Evolutionary conservation across 2,113 vertebrate species (phyloP).

Genomic region (Callorhinus ursinus): DNA sequence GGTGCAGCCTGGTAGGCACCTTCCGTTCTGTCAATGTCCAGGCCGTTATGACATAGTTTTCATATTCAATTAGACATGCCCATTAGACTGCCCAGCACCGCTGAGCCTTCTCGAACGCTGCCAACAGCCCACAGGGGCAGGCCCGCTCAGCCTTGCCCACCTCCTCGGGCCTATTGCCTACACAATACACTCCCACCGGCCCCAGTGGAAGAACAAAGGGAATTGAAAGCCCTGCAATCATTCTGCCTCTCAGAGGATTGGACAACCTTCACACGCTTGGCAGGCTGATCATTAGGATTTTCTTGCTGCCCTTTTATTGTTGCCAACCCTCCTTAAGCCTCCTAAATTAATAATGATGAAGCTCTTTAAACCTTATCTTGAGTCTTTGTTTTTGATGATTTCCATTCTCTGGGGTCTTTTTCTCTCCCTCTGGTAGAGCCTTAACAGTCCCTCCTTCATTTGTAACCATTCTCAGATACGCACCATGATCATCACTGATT

Average conservation of each 20-base stretch:
- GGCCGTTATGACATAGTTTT: background rate
- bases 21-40: background rate
- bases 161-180: background rate
- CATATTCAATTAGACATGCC: background rate
- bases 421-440: background rate
- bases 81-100: background rate
- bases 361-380: slow-evolving; percentile 72
- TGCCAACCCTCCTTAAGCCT: slow-evolving; percentile 78
- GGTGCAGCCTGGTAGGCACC: too few relatives aligned
- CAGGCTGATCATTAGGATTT: slow-evolving; percentile 64
- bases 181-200: background rate
- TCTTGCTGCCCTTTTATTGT: slow-evolving; percentile 71
- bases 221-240: background rate
- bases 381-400: slow-evolving; percentile 75
- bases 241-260: background rate
- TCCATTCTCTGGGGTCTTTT: slow-evolving; percentile 20
- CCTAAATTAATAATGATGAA: slow-evolving; percentile 82
- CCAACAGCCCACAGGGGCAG: background rate
- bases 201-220: background rate
- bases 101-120: background rate
- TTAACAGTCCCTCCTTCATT: slow-evolving; percentile 65
- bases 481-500: background rate
- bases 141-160: background rate
- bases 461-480: slow-evolving; percentile 71
- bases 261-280: slow-evolving; percentile 73